Conservation (phyloP, 2,888 invertebrate genomes). For the Drosophila setosimentum region DNA sequence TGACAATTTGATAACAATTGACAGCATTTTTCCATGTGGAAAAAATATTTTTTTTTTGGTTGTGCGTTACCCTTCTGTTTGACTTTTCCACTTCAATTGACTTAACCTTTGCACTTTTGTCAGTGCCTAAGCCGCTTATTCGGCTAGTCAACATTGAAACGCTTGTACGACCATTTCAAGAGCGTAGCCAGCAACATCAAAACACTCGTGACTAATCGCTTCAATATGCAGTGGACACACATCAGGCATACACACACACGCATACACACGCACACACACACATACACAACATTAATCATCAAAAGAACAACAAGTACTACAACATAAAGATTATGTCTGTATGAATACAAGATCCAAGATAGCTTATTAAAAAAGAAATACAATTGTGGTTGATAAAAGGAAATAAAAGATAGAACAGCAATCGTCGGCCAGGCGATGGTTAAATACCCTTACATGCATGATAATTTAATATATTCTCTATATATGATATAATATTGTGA, state of each 20-base stretch:
- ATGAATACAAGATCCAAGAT: slow-evolving; percentile 41
- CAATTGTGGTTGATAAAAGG: slow-evolving; percentile 54
- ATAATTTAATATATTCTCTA: neutral
- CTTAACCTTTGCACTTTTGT: slow-evolving; percentile 57
- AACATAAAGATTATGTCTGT: slow-evolving; percentile 43
- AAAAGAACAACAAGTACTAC: slow-evolving; percentile 39
- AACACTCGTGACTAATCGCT: slow-evolving; percentile 63
- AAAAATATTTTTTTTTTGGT: slow-evolving; percentile 2
- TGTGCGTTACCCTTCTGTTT: slow-evolving; percentile 23
- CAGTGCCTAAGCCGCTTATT: slow-evolving; percentile 55
- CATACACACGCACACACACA: slow-evolving; percentile 11
- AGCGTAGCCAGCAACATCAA: slow-evolving; percentile 23
- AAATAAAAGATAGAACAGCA: slow-evolving; percentile 12
- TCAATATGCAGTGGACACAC: slow-evolving; percentile 52
- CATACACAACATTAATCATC: slow-evolving; percentile 50
- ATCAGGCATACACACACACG: slow-evolving; percentile 11
- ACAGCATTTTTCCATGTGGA: slow-evolving; percentile 16
- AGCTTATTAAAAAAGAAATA: slow-evolving; percentile 34
- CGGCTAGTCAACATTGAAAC: slow-evolving; percentile 40
- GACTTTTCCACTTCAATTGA: slow-evolving; percentile 39
- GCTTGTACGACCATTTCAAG: slow-evolving; percentile 46
- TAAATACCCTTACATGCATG: slow-evolving; percentile 5
- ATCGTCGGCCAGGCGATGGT: neutral
- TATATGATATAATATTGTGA: neutral
- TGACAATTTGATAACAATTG: slow-evolving; percentile 50